A percentile compares a stretch with the other conserved stretches of the same genome.
These are phyloP conservation scores for Orbicella faveolata DNA, from an alignment of 64 coral and sea anemone genomes.

Conservation along the genomic window DNA sequence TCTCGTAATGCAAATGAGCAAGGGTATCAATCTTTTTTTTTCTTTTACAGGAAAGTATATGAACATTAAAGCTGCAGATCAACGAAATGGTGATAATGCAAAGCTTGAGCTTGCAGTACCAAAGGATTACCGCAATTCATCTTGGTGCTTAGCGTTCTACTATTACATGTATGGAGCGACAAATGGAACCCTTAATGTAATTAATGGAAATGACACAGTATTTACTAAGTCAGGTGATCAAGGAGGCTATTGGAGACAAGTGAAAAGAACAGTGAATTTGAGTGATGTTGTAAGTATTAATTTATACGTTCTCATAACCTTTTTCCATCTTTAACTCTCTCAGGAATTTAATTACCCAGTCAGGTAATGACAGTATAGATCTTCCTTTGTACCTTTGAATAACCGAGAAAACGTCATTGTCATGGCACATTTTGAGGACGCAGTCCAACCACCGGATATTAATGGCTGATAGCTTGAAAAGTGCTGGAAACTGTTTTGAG, in stretches of 20 bases:
- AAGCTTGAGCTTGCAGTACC: not conserved
- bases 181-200: not conserved
- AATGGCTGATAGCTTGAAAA: too few relatives aligned
- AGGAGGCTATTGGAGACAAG: conserved; percentile 32
- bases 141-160: not conserved
- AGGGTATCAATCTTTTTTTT: too few relatives aligned
- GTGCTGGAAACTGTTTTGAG: too few relatives aligned
- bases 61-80: not conserved
- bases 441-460: too few relatives aligned
- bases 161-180: not conserved
- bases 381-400: too few relatives aligned
- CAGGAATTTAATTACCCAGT: too few relatives aligned
- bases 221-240: conserved; percentile 30
- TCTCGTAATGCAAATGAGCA: too few relatives aligned
- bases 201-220: conserved; percentile 28
- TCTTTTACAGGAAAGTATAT: not conserved
- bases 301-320: too few relatives aligned
- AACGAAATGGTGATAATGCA: not conserved
- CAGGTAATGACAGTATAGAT: too few relatives aligned
- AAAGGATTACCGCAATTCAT: not conserved
- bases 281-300: not conserved
- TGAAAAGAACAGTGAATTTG: not conserved
- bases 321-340: too few relatives aligned
- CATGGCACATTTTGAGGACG: too few relatives aligned
- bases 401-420: too few relatives aligned